These are phyloP conservation scores for Laspeyria flexula DNA, from an alignment of 2,888 invertebrate species.

Conservation along the genomic window DNA sequence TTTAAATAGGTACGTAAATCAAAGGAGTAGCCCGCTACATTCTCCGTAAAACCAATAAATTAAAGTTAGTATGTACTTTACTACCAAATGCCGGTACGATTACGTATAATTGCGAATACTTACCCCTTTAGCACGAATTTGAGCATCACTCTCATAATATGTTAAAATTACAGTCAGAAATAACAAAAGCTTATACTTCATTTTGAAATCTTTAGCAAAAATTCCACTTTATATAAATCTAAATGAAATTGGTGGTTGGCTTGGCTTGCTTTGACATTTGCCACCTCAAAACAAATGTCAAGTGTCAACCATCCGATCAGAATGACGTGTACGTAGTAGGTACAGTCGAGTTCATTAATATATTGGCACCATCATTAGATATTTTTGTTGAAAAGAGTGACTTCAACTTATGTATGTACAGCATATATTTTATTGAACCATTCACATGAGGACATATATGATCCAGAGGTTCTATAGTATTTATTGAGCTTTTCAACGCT, in stretches of 20 bases:
- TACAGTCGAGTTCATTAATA: no score
- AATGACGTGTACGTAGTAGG: slow-evolving; percentile 42
- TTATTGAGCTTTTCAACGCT: no score
- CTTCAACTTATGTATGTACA: no score
- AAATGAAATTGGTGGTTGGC: neutral
- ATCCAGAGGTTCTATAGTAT: no score
- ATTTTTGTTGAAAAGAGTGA: slow-evolving; percentile 13
- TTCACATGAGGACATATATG: no score
- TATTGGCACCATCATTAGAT: no score
- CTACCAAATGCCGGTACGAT: slow-evolving; percentile 45
- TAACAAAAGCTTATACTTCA: slow-evolving; percentile 72
- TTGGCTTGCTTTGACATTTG: slow-evolving; percentile 30
- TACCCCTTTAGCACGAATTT: slow-evolving; percentile 74
- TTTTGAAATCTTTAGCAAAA: slow-evolving; percentile 45
- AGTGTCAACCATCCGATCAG: neutral
- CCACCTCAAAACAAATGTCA: slow-evolving; percentile 44
- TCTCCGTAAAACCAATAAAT: no score
- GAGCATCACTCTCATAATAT: slow-evolving; percentile 74
- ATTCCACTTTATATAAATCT: slow-evolving; percentile 6
- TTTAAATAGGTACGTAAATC: no score
- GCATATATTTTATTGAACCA: no score
- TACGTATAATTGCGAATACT: slow-evolving; percentile 34
- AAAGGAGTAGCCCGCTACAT: neutral
- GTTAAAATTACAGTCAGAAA: slow-evolving; percentile 69
- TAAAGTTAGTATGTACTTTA: no score